Evolutionary conservation across 2,113 vertebrate genomes (phyloP).

Genomic region (Gnathonemus echidnorhynchus): DNA sequence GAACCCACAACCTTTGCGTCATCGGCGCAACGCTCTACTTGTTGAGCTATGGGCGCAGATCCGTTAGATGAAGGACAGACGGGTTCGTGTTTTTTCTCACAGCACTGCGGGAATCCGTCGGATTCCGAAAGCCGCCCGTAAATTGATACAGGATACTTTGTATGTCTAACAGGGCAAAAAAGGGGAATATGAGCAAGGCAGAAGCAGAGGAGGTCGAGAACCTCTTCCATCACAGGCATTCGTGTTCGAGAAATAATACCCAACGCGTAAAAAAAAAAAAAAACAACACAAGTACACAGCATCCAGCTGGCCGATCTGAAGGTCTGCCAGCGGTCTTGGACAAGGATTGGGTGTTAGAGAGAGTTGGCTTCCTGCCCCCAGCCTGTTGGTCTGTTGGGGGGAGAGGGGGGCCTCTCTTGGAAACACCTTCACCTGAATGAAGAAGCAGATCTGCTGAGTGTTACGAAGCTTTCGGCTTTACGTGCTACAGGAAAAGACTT

Average conservation of each 20-base stretch:
- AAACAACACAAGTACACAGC: neutral
- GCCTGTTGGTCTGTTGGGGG: neutral
- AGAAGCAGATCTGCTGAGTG: neutral
- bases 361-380: neutral
- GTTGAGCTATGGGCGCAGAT: neutral
- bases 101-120: neutral
- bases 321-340: slow-evolving; percentile 10
- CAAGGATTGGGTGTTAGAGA: neutral
- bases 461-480: neutral
- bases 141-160: neutral
- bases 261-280: neutral
- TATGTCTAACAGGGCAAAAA: neutral
- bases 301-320: neutral
- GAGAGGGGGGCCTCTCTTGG: neutral
- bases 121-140: neutral
- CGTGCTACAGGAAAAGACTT: neutral
- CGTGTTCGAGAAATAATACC: neutral
- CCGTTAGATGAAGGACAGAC: neutral
- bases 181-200: neutral
- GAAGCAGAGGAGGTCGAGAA: neutral
- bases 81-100: neutral
- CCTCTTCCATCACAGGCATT: neutral
- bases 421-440: neutral
- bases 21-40: neutral
- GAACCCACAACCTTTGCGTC: neutral